Conservation (phyloP, 2,888 invertebrate genomes). For the Urechis unicinctus region DNA sequence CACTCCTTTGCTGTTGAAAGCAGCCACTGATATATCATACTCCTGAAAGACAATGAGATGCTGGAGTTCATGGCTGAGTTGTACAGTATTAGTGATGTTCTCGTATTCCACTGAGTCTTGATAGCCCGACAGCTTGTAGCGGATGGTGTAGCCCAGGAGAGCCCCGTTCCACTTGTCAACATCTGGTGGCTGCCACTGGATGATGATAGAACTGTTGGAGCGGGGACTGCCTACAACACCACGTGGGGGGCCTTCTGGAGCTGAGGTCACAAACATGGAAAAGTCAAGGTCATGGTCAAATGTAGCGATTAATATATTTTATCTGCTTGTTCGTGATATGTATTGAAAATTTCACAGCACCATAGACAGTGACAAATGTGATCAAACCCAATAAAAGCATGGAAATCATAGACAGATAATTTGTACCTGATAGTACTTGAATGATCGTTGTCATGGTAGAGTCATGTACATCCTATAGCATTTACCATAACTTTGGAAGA, state of each 20-base stretch:
- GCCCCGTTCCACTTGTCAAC: slow-evolving; percentile 93
- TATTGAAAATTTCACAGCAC: too few species aligned
- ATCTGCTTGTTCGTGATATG: too few species aligned
- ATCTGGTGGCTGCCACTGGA: slow-evolving; percentile 90
- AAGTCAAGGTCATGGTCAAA: too few species aligned
- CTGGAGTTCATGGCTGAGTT: slow-evolving; percentile 68
- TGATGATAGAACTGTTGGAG: slow-evolving; percentile 89
- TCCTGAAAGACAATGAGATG: slow-evolving; percentile 94
- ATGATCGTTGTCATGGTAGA: too few species aligned
- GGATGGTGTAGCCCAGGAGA: slow-evolving; percentile 85
- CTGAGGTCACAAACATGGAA: too few species aligned
- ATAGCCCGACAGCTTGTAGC: slow-evolving; percentile 86
- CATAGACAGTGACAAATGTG: too few species aligned
- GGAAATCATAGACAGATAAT: background rate
- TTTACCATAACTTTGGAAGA: too few species aligned
- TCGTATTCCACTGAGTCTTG: slow-evolving; percentile 62
- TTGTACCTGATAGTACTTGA: background rate
- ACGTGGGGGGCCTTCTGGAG: slow-evolving; percentile 91
- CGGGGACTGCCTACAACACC: slow-evolving; percentile 91
- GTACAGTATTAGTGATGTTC: slow-evolving; percentile 54
- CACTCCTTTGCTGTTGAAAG: slow-evolving; percentile 92
- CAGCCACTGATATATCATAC: slow-evolving; percentile 89
- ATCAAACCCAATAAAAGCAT: background rate
- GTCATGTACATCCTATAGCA: too few species aligned
- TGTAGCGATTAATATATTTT: too few species aligned